phyloP scores from a whole-genome alignment of 2,113 vertebrate species.

The Chaetops frenatus region DNA sequence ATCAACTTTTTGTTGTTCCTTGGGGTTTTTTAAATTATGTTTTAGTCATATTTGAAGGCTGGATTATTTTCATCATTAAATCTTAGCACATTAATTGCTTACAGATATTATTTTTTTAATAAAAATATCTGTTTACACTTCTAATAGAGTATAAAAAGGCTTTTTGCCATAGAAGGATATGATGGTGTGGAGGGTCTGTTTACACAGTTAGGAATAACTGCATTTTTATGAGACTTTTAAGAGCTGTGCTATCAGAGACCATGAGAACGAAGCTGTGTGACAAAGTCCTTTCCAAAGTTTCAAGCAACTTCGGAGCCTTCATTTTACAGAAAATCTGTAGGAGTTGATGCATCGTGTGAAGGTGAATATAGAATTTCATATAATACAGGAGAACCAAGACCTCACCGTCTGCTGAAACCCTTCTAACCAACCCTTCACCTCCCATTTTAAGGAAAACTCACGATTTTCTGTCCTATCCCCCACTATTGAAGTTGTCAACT shows the following conservation, averaged over 20 bases:
- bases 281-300: background rate
- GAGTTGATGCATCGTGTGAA: background rate
- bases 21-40: background rate
- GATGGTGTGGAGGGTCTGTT: background rate
- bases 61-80: background rate
- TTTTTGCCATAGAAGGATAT: background rate
- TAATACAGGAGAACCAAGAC: background rate
- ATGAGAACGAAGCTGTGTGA: background rate
- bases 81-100: background rate
- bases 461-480: constrained; percentile 16
- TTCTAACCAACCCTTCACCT: background rate
- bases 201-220: background rate
- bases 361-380: background rate
- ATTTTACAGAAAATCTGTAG: background rate
- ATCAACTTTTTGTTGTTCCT: background rate
- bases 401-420: background rate
- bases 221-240: background rate
- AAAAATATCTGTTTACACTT: background rate
- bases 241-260: background rate
- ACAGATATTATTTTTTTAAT: background rate
- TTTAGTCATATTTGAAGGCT: background rate
- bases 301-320: background rate
- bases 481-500: background rate
- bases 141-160: background rate
- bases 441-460: background rate